Percentiles rank a stretch among this genome's conserved stretches.
Conservation (phyloP, 2,113 vertebrate genomes). For the rabbit (Oryctolagus cuniculus) region DNA sequence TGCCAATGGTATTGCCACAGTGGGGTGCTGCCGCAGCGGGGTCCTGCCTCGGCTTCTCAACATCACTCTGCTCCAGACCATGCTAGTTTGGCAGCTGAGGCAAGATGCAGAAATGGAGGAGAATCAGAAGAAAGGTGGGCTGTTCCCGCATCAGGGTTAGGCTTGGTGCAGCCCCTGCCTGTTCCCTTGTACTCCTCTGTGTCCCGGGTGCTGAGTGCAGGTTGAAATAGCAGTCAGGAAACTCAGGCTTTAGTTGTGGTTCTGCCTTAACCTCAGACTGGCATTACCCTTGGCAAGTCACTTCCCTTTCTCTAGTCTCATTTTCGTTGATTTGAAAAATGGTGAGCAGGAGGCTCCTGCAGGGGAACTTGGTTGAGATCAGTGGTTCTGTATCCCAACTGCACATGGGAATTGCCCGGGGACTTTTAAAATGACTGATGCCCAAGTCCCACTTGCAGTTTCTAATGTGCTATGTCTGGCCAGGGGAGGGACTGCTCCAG, state of each 20-base stretch:
- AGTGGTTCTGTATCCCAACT: background rate
- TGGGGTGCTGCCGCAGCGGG: background rate
- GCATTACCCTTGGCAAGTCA: background rate
- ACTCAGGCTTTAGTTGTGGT: background rate
- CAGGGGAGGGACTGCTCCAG: background rate
- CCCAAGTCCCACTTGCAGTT: background rate
- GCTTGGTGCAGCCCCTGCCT: fast-evolving
- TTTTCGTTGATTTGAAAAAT: background rate
- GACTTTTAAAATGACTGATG: background rate
- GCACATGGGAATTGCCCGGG: background rate
- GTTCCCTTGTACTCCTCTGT: too few relatives aligned
- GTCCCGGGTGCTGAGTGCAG: background rate
- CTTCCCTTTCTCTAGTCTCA: background rate
- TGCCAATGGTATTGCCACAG: background rate
- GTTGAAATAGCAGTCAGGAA: background rate
- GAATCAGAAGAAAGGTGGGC: background rate
- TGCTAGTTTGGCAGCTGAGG: background rate
- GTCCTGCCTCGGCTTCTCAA: background rate
- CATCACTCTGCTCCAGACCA: background rate
- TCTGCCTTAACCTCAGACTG: background rate
- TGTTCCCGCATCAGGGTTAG: background rate
- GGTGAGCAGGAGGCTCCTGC: background rate
- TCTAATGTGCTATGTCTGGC: background rate
- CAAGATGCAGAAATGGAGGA: background rate
- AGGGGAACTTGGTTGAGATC: background rate